Percentiles rank a stretch among this genome's conserved stretches.
phyloP scores from a whole-genome alignment of 2,113 vertebrate species.

The Tachycineta bicolor region DNA sequence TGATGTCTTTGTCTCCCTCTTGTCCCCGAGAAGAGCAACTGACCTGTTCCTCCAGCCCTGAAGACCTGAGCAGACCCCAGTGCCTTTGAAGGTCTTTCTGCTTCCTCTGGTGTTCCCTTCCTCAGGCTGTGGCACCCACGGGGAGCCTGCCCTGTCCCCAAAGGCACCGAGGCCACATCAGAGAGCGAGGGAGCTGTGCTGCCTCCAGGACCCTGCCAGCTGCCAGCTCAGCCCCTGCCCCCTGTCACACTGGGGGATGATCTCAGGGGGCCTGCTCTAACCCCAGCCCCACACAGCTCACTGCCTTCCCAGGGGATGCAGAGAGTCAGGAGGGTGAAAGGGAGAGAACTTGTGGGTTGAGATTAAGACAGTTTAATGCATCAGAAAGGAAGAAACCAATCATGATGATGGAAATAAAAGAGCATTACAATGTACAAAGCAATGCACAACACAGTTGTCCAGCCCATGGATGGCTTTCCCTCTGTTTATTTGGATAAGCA shows the following conservation, averaged over 20 bases:
- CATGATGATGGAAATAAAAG: not conserved
- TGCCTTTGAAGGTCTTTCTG: not conserved
- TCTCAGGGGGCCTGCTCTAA: not conserved
- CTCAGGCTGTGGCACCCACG: not conserved
- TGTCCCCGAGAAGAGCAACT: not conserved
- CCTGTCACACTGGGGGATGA: rapidly evolving
- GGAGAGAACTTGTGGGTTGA: rapidly evolving
- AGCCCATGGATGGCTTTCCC: not conserved
- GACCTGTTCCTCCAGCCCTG: not conserved
- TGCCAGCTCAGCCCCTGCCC: not conserved
- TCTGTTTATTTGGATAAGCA: not conserved
- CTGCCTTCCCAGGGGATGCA: not conserved
- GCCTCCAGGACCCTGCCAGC: not conserved
- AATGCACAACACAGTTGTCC: not conserved
- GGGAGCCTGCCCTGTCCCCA: not conserved
- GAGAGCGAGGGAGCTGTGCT: not conserved
- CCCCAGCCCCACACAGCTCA: not conserved
- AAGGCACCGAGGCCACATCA: not conserved
- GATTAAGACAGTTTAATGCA: not conserved
- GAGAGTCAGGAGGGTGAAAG: not conserved
- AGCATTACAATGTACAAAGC: not conserved
- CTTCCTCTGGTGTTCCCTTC: not conserved
- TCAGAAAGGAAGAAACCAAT: not conserved
- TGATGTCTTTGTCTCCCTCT: not conserved
- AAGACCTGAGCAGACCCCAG: not conserved